Conservation (phyloP, 2,113 vertebrate species). For the Micronycteris hirsuta region DNA sequence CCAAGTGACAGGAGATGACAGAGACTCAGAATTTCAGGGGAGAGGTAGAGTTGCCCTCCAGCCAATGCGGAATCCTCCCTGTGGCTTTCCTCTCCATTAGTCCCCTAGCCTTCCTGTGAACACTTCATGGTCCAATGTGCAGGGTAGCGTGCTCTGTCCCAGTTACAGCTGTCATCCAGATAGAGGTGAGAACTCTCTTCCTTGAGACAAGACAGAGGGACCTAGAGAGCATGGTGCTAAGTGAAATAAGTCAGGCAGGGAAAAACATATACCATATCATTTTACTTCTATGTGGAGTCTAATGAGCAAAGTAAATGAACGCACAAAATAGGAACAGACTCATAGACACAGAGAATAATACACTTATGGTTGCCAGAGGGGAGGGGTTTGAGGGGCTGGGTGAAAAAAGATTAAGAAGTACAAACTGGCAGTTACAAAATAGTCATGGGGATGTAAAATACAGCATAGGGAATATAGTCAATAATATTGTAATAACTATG, state of each 20-base stretch:
- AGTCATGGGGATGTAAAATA: neutral
- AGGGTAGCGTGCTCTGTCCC: neutral
- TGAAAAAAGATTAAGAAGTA: neutral
- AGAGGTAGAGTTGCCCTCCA: rapidly evolving
- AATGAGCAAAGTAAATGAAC: neutral
- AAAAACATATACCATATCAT: neutral
- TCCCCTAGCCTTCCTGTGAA: neutral
- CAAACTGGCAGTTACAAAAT: neutral
- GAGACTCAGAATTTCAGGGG: neutral
- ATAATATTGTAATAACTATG: neutral
- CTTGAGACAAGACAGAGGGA: neutral
- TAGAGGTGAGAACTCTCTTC: neutral
- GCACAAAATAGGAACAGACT: neutral
- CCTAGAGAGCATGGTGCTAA: neutral
- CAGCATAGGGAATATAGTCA: neutral
- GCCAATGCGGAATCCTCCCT: rapidly evolving
- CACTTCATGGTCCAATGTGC: neutral
- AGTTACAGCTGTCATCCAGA: neutral
- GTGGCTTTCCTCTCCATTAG: neutral
- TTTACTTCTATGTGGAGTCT: neutral
- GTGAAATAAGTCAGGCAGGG: neutral
- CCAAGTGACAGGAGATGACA: neutral
- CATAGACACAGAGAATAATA: neutral
- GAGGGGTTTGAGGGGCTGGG: neutral
- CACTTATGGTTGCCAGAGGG: neutral